These are phyloP conservation scores for Physella acuta DNA, from an alignment of 1,140 invertebrate genomes.

Conservation along the genomic window DNA sequence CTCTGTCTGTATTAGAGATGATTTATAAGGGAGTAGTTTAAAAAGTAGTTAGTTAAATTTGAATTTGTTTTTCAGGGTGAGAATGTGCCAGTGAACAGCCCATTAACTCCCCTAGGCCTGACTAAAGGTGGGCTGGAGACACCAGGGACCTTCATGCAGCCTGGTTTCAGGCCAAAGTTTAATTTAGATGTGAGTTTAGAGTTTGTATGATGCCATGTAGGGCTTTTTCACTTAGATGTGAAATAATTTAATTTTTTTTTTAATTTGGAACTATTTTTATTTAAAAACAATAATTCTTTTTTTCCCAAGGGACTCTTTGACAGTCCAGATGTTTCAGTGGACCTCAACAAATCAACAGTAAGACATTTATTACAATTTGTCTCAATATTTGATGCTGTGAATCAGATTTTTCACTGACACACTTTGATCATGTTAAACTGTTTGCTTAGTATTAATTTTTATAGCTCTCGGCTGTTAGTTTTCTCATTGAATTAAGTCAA, in stretches of 20 bases:
- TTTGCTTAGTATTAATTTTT: no score
- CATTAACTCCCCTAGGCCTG: slow-evolving; percentile 15
- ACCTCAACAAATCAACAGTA: slow-evolving; percentile 20
- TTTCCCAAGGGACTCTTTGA: slow-evolving; percentile 10
- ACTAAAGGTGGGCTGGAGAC: slow-evolving; percentile 37
- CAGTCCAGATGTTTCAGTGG: slow-evolving; percentile 1
- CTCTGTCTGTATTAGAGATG: background rate
- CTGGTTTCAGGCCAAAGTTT: slow-evolving; percentile 44
- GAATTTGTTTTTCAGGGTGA: slow-evolving; percentile 7
- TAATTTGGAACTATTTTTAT: background rate
- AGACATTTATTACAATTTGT: no score
- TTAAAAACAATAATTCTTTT: background rate
- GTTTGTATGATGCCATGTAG: background rate
- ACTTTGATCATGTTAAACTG: no score
- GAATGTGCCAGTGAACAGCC: background rate
- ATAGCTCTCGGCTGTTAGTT: no score
- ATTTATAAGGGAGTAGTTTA: no score
- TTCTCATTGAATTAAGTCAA: background rate
- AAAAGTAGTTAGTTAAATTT: background rate
- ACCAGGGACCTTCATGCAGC: slow-evolving; percentile 48
- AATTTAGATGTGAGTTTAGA: slow-evolving; percentile 38
- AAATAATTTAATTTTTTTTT: background rate
- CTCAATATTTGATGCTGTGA: no score
- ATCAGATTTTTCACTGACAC: no score
- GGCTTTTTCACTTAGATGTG: background rate